phyloP scores from a whole-genome alignment of 1,140 invertebrate genomes.

The Drosophila saltans region DNA sequence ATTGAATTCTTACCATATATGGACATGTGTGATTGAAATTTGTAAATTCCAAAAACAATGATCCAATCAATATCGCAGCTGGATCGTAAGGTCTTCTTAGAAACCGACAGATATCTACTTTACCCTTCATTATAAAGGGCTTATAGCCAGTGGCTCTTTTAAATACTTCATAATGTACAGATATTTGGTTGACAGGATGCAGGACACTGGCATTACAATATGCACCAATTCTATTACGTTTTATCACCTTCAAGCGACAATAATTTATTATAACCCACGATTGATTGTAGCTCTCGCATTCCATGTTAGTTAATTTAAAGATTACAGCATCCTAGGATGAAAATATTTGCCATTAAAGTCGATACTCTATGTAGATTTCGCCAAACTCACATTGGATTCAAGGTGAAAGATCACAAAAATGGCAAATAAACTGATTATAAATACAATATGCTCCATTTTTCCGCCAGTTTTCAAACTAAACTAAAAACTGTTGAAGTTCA shows the following conservation, averaged over 20 bases:
- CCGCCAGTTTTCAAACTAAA: too few species aligned
- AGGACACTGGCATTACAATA: background rate
- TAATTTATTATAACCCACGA: background rate
- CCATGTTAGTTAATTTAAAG: background rate
- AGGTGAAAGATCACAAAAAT: too few species aligned
- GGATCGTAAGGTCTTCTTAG: background rate
- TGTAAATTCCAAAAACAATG: background rate
- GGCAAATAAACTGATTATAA: too few species aligned
- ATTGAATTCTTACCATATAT: background rate
- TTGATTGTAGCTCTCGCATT: background rate
- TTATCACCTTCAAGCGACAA: background rate
- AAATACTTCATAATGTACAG: background rate
- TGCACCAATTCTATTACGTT: background rate
- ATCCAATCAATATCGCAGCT: background rate
- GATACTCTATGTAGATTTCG: too few species aligned
- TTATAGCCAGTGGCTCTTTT: conserved; percentile 10
- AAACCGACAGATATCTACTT: conserved; percentile 2
- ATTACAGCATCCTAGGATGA: background rate
- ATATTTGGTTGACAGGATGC: background rate
- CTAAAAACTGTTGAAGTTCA: too few species aligned
- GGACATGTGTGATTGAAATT: conserved; percentile 17
- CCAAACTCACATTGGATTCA: too few species aligned
- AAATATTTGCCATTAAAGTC: too few species aligned
- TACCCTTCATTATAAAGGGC: background rate
- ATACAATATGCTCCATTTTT: too few species aligned